Percentiles rank a stretch among this genome's conserved stretches.
Evolutionary conservation across 2,797 vertebrate species (phyloP).

Genomic region (Podarcis siculus): DNA sequence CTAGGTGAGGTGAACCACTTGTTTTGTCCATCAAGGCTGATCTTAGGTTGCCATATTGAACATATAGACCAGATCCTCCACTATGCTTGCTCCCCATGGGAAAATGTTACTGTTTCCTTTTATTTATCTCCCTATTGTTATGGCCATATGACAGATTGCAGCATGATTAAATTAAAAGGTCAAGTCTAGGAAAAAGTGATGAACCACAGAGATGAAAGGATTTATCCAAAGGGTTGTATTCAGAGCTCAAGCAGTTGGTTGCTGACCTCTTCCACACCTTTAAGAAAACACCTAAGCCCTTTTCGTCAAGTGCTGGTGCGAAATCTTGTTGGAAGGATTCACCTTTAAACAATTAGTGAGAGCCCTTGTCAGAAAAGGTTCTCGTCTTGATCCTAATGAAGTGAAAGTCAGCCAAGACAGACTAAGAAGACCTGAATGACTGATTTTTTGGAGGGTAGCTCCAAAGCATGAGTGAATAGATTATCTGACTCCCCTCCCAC

Average conservation of each 20-base stretch:
- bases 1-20: too few species aligned
- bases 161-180: not conserved
- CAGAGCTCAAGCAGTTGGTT: not conserved
- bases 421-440: not conserved
- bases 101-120: not conserved
- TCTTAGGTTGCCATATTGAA: not conserved
- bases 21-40: not conserved
- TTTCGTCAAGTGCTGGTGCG: not conserved
- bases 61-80: not conserved
- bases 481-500: not conserved
- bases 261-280: rapidly evolving
- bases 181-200: slow-evolving; percentile 9
- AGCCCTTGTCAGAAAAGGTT: not conserved
- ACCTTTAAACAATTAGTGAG: rapidly evolving
- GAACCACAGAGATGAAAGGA: not conserved
- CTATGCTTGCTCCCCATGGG: not conserved
- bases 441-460: not conserved
- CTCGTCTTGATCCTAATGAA: not conserved
- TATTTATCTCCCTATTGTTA: not conserved
- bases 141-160: not conserved
- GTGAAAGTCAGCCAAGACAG: not conserved
- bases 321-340: not conserved
- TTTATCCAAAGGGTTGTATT: not conserved
- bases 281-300: not conserved
- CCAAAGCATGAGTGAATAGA: not conserved